phyloP scores from a whole-genome alignment of 2,113 vertebrate genomes.

The Hucho hucho region DNA sequence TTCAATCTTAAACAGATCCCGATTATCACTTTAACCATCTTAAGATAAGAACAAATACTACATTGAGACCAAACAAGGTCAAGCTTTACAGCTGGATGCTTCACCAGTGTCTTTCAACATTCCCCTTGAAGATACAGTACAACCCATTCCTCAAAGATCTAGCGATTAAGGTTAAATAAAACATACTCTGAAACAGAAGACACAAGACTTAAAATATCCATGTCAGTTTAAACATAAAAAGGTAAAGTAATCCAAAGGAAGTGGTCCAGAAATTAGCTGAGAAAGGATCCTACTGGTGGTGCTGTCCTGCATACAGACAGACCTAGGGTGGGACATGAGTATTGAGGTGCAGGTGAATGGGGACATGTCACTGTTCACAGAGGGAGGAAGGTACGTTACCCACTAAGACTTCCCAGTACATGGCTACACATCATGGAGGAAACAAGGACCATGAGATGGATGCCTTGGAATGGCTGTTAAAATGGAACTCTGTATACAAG shows the following conservation, averaged over 20 bases:
- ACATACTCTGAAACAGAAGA: constrained; percentile 30
- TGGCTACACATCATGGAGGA: constrained; percentile 1
- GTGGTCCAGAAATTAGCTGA: constrained; percentile 13
- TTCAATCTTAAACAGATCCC: constrained; percentile 1
- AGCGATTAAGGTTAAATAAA: constrained; percentile 40
- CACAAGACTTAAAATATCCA: constrained; percentile 21
- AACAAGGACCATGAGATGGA: background rate
- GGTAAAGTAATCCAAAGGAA: constrained; percentile 17
- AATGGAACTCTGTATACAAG: constrained; percentile 16
- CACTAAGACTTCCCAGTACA: constrained; percentile 4
- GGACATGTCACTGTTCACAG: background rate
- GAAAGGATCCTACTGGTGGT: constrained; percentile 3
- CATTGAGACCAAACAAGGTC: background rate
- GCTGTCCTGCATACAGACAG: background rate
- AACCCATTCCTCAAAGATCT: constrained; percentile 14
- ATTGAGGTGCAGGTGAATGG: constrained; percentile 9
- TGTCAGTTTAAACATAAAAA: constrained; percentile 31
- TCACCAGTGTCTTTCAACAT: constrained; percentile 10
- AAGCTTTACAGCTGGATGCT: background rate
- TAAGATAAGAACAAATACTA: constrained; percentile 15
- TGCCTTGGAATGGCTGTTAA: constrained; percentile 11
- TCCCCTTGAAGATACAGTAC: constrained; percentile 18
- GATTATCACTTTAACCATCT: constrained; percentile 14
- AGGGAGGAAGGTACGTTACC: background rate
- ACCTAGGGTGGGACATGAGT: constrained; percentile 4